Percentiles rank a stretch among this genome's conserved stretches.
These are phyloP conservation scores for Vireo altiloquus DNA, from an alignment of 2,113 vertebrate genomes.

Conservation along the genomic window DNA sequence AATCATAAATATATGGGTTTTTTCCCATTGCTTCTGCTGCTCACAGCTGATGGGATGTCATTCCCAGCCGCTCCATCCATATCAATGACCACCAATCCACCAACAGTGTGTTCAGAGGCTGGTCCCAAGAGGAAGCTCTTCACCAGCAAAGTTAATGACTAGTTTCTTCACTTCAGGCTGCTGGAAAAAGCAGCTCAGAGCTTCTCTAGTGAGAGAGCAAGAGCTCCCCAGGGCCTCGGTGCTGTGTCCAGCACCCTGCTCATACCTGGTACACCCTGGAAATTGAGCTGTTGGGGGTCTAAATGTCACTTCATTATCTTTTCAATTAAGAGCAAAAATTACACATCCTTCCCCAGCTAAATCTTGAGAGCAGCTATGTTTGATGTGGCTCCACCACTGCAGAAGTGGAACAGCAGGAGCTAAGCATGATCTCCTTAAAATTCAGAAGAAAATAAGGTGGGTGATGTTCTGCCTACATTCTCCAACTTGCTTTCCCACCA, in stretches of 20 bases:
- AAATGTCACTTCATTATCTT: neutral
- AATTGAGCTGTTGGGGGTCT: neutral
- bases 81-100: neutral
- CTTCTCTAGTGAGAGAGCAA: neutral
- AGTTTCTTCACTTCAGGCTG: neutral
- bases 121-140: neutral
- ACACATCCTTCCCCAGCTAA: neutral
- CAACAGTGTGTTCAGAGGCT: neutral
- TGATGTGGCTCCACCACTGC: neutral
- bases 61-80: neutral
- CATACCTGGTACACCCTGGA: neutral
- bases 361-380: neutral
- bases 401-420: neutral
- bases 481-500: neutral
- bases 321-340: neutral
- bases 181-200: neutral
- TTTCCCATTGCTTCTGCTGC: neutral
- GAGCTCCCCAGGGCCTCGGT: neutral
- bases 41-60: neutral
- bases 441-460: conserved; percentile 19
- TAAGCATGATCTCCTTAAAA: neutral
- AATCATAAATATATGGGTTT: neutral
- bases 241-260: neutral
- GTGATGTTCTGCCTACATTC: conserved; percentile 28
- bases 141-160: neutral